These are phyloP conservation scores for Fulmarus glacialis DNA, from an alignment of 2,113 vertebrate genomes.

Conservation along the genomic window DNA sequence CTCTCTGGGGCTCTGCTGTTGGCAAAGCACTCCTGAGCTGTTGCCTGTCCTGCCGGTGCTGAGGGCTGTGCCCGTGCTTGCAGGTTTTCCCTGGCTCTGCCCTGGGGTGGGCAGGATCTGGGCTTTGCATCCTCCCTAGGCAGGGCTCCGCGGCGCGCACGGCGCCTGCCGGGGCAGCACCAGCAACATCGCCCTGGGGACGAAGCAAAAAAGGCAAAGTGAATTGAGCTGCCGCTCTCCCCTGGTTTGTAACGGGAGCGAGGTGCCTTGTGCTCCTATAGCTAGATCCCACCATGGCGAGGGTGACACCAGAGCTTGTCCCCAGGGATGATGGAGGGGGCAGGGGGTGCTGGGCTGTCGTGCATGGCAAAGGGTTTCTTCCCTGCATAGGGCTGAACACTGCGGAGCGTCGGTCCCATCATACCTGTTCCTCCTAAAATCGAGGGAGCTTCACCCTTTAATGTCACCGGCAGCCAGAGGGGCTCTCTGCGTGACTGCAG, in stretches of 20 bases:
- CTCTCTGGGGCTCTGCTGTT: not conserved
- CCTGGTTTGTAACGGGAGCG: not conserved
- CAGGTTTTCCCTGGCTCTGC: not conserved
- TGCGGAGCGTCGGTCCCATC: fast-evolving
- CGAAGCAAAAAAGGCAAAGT: not conserved
- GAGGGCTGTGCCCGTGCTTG: fast-evolving
- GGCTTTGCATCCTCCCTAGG: not conserved
- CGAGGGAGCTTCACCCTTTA: not conserved
- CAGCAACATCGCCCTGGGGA: not conserved
- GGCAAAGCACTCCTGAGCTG: not conserved
- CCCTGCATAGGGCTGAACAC: not conserved
- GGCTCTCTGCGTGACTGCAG: not conserved
- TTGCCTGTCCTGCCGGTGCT: not conserved
- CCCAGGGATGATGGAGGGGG: not conserved
- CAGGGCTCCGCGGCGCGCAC: fast-evolving
- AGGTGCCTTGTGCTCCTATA: not conserved
- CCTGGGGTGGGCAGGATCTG: not conserved
- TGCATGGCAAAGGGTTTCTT: not conserved
- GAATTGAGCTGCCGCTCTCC: not conserved
- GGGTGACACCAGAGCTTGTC: not conserved
- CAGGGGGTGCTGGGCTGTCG: not conserved
- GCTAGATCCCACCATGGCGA: fast-evolving
- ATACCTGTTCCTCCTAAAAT: not conserved
- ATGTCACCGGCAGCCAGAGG: conserved; percentile 1
- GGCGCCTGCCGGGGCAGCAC: not conserved